Conservation (phyloP, 2,888 invertebrate species). For the Therioaphis trifolii region DNA sequence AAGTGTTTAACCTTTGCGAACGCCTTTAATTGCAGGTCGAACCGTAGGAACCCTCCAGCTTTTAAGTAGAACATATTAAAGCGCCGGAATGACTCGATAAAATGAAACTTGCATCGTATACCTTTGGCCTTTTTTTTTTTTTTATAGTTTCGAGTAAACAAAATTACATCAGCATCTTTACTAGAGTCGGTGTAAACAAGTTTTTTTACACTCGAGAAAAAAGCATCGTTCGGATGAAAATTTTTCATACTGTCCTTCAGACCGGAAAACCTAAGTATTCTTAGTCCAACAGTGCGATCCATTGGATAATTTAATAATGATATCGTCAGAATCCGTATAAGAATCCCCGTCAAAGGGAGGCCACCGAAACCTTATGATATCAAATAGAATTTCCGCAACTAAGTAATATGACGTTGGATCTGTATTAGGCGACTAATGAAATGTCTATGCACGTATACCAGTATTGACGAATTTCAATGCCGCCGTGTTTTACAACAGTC, state of each 20-base stretch:
- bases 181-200: neutral
- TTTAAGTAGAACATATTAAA: slow-evolving; percentile 60
- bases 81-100: slow-evolving; percentile 55
- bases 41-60: slow-evolving; percentile 21
- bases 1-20: slow-evolving; percentile 58
- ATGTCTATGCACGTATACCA: no score
- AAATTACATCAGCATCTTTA: slow-evolving; percentile 7
- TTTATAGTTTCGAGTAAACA: slow-evolving; percentile 49
- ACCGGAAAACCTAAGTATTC: neutral
- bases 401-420: neutral
- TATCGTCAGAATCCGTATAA: slow-evolving; percentile 31
- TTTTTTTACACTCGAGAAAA: slow-evolving; percentile 1
- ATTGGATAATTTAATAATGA: neutral
- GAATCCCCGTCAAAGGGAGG: neutral
- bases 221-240: neutral
- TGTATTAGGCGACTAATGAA: neutral
- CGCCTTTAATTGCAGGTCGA: slow-evolving; percentile 59
- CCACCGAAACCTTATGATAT: slow-evolving; percentile 40
- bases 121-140: slow-evolving; percentile 54
- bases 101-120: slow-evolving; percentile 59
- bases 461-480: no score
- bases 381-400: neutral
- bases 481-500: no score
- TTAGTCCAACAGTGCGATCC: neutral
- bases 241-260: neutral